Base-by-base conservation (phyloP, 2,113 vertebrate species). In the Pagrus major region DNA sequence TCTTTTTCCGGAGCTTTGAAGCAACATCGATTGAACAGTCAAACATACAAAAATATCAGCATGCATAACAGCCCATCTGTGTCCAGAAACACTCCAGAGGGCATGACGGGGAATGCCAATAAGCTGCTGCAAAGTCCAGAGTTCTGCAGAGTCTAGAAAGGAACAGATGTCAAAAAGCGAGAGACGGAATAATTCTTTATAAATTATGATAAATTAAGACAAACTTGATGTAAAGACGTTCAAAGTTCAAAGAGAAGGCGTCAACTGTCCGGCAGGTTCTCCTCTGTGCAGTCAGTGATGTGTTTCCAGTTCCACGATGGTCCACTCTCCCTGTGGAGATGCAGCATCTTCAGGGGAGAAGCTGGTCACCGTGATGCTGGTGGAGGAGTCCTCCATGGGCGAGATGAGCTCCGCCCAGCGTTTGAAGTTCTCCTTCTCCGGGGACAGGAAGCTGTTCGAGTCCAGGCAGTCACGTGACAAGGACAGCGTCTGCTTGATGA, bases 251-350 rank as follows among this genome's bases (percentile, higher is more conserved):
- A 31, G 64, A 67, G 70, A 78, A 71, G 65, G 83, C 21, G n/a
- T 65, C 10, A 18, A 54, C 73, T 81, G 77, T 81, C 72, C n/a
- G 2, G 47, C 41, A 82, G 71, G 67, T 10, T 71, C 27, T 73
- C 59, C 29, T 46, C 65, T 90, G 86, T 91, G 81, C 51, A 78
- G 71, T 96, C 95, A 99, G 89, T 99, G 98, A 92, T 99, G 97
- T n/a, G 98, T 99, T 94, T 99, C 98, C 90, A 99, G 95, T 92
- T 99, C 97, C 82, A 99, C 96, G 63, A 99, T 99, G 93, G 97
- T 99, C 98, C 98, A 99, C 92, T 99, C 98, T 70, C 98, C 98
- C 89, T 98, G 97, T 23, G 98, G 98, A 41, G 98, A 99, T 0
- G 96, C 96, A 71, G 97, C 97, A 54, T 98, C 98, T 91, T 98